These are phyloP conservation scores for Antechinus stuartii DNA, from an alignment of 2,113 vertebrate genomes.

Conservation along the genomic window DNA sequence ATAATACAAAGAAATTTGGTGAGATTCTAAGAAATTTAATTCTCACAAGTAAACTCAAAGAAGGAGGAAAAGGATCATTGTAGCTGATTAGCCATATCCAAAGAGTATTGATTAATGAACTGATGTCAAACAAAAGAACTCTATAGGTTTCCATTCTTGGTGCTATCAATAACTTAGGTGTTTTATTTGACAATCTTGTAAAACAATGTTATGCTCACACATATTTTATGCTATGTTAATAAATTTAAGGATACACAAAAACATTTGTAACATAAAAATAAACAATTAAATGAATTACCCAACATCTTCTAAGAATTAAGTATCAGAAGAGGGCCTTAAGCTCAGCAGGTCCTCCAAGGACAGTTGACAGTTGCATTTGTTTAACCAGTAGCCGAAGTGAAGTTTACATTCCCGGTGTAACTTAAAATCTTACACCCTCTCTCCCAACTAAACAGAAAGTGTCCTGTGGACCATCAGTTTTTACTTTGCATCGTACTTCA, in stretches of 20 bases:
- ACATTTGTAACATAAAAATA: not conserved
- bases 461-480: not conserved
- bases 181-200: not conserved
- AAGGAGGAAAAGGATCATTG: not conserved
- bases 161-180: not conserved
- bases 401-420: not conserved
- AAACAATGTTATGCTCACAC: not conserved
- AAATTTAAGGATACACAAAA: not conserved
- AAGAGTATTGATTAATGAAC: not conserved
- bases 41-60: not conserved
- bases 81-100: not conserved
- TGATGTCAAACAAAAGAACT: not conserved
- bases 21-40: not conserved
- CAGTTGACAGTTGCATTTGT: not conserved
- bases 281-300: not conserved
- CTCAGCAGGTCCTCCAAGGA: not conserved
- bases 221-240: not conserved
- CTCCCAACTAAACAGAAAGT: conserved; percentile 30
- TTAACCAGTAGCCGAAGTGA: not conserved
- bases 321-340: not conserved
- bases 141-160: not conserved
- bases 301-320: not conserved
- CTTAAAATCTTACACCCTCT: not conserved
- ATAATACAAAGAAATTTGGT: not conserved
- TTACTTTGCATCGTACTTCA: conserved; percentile 16